Evolutionary conservation across 2,113 vertebrate genomes (phyloP), one percentile per base, ranked within the genome.

Genomic region (Tachysurus vachellii): DNA sequence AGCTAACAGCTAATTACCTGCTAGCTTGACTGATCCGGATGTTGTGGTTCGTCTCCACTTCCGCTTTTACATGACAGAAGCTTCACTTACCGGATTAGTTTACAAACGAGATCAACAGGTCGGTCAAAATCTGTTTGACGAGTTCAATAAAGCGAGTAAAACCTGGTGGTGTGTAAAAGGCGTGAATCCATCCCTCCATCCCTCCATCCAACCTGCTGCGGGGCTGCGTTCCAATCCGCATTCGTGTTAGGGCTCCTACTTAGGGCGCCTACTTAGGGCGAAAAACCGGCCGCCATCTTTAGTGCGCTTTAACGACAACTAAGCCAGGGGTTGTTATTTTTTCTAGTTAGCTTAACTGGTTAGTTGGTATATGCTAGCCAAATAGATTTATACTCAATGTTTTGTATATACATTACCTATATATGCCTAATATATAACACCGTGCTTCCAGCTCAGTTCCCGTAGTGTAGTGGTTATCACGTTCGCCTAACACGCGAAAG

Each of bases 391-490:
- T 57, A 57, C 4, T 57, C 16, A 3, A 2, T 17, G 17, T 57
- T 57, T 57, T 57, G 2, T 21, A 14, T 21, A 21, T 5, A 21
- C 19, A 59, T 59, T 21, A 59, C 19, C 17, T 59, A 5, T 57
- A 57, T 5, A 57, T 17, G 16, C 5, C 16, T 16, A 17, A n/a
- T n/a, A n/a, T n/a, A n/a, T n/a, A n/a, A n/a, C 36, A 36, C 36
- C 36, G 36, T 36, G 36, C 4, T 5, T 5, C 5, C 47, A 9
- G 47, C 47, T 50, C 8, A 50, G 79, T 82, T 87, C 86, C 96
- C 96, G 95, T 97, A 97, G 96, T 97, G 96, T 97, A 96, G 97
- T 97, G 95, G 96, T 97, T 96, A 97, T 97, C 96, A 97, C 95
- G 95, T 98, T 97, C 95, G 95, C 96, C 96, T 97, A 90, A 96